A percentile compares a stretch with the other conserved stretches of the same genome.
Evolutionary conservation across 1,140 invertebrate species (phyloP).

Genomic region (Elysia chlorotica): DNA sequence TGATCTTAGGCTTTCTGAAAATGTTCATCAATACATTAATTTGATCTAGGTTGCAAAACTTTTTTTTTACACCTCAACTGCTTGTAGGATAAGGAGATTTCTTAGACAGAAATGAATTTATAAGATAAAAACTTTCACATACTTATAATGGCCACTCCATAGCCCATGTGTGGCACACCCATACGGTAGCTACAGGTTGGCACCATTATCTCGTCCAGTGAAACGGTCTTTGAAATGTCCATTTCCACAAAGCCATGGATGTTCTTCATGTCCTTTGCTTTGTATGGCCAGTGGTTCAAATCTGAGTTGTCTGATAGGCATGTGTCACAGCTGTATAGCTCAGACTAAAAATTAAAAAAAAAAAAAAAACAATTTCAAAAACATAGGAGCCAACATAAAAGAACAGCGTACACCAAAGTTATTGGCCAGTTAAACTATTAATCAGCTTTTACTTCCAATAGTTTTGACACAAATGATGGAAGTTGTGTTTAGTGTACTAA

Average conservation of each 20-base stretch:
- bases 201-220: constrained; percentile 76
- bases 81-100: background rate
- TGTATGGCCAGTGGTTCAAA: constrained; percentile 44
- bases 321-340: constrained; percentile 42
- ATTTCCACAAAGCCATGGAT: constrained; percentile 32
- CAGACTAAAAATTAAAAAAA: no score
- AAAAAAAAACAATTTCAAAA: no score
- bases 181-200: constrained; percentile 95
- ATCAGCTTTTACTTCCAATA: no score
- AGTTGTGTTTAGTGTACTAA: no score
- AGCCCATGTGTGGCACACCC: constrained; percentile 83
- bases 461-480: no score
- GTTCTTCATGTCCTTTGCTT: constrained; percentile 32
- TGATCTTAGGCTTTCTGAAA: no score
- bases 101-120: background rate
- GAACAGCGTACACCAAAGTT: no score
- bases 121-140: constrained; percentile 46
- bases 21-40: no score
- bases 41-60: no score
- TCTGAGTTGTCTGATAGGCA: constrained; percentile 46
- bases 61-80: no score
- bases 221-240: constrained; percentile 36
- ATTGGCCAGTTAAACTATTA: no score
- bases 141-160: constrained; percentile 83
- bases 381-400: no score